Conservation (phyloP, 2,888 invertebrate species). For the Bimastos eiseni region DNA sequence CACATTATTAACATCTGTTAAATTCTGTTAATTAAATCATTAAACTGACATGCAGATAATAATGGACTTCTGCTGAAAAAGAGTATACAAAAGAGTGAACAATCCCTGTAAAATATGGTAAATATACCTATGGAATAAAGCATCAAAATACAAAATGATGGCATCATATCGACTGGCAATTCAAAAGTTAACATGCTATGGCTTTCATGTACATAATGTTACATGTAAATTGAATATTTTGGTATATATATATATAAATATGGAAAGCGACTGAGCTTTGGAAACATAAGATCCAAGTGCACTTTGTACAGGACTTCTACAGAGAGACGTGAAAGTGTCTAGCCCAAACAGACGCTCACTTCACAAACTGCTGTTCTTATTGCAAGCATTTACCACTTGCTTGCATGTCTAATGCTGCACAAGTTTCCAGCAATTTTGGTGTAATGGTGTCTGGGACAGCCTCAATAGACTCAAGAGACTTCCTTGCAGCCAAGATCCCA, state of each 20-base stretch:
- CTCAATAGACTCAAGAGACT: slow-evolving; percentile 49
- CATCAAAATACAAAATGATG: neutral
- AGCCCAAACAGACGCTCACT: neutral
- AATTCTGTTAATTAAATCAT: neutral
- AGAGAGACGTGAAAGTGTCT: no score
- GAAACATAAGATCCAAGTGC: neutral
- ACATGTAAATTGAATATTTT: neutral
- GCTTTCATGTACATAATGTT: neutral
- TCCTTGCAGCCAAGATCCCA: slow-evolving; percentile 52
- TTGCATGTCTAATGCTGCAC: neutral
- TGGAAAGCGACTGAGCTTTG: neutral
- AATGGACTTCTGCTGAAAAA: neutral
- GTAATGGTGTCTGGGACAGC: slow-evolving; percentile 47
- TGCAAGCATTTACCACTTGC: neutral
- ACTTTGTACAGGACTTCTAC: neutral
- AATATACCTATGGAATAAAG: neutral
- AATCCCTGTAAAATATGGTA: neutral
- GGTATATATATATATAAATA: neutral
- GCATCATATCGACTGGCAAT: neutral
- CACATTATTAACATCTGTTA: neutral
- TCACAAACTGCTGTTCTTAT: neutral
- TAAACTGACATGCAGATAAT: neutral
- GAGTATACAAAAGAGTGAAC: slow-evolving; percentile 10
- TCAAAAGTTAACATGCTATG: neutral
- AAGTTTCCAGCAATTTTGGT: neutral